Base-by-base conservation (phyloP, 1,140 invertebrate species). In the Neodiprion pinetum region DNA sequence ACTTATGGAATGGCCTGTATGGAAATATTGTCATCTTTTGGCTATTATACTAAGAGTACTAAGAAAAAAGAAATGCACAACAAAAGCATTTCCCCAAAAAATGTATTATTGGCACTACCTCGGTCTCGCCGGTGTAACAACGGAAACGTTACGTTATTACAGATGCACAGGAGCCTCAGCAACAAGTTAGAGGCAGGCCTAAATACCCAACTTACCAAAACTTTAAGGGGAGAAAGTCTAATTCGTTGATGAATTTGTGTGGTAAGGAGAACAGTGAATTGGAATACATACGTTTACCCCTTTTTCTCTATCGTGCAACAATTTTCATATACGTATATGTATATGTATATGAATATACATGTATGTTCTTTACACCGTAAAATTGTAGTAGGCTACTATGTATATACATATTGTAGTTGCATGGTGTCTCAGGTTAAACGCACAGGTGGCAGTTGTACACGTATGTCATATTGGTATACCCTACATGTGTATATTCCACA, bases 231-330 rank as follows among this genome's bases (percentile, higher is more conserved):
- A 93, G 94, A 92, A 96, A 96, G 91, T 96, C 95, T 90, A 96
- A 94, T 92, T 96, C 95, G 88, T 92, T 96, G 91, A 95, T 96
- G 94, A 96, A 96, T 93, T 92, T 96, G 92, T 95, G 94, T 91
- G 95, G 95, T 96, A 96, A 96, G 94, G 91, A 89, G 82, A 85
- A 65, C 61, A 65, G 61, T 65, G 61, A 65, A 14, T 65, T 14
- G 12, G 17, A 14, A 14, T 65, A 65, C 61, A 65, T 14, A 65
- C 17, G 17, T 65, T 65, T 14, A 65, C 23, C 77, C 80, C 81
- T 81, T 75, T 74, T 77, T 80, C 77, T 83, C 78, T 83, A 72
- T 82, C 80, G 78, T 82, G 80, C 80, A 83, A 81, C 75, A 80
- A 71, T 80, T 74, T 80, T 80, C 61, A 66, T 79, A 75, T 75